Conservation (phyloP, 2,113 vertebrate genomes). For the Zeus faber region DNA sequence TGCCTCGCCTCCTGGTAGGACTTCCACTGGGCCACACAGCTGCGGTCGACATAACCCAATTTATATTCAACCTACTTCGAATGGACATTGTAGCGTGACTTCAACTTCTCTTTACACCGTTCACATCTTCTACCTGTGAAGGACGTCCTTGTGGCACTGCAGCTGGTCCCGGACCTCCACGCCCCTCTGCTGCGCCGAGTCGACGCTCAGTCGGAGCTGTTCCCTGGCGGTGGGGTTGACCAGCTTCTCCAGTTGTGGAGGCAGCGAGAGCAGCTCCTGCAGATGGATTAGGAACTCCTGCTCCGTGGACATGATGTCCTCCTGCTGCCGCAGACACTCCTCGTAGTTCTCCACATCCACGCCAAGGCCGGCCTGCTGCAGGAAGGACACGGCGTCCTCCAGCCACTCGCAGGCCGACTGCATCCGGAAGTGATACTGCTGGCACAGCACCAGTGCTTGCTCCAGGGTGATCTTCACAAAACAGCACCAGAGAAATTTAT, state of each 20-base stretch:
- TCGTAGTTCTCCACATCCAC: slow-evolving; percentile 90
- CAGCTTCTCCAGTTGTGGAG: slow-evolving; percentile 78
- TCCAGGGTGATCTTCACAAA: slow-evolving; percentile 84
- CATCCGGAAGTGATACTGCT: slow-evolving; percentile 87
- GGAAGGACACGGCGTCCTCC: slow-evolving; percentile 88
- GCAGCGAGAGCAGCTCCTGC: slow-evolving; percentile 78
- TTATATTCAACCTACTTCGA: no score
- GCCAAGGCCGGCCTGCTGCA: slow-evolving; percentile 84
- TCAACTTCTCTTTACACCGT: background rate
- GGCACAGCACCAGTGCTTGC: slow-evolving; percentile 81
- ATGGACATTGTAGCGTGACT: no score
- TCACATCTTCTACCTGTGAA: slow-evolving; percentile 81
- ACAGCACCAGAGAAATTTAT: slow-evolving; percentile 9
- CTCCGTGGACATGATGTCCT: slow-evolving; percentile 86
- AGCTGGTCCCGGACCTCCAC: slow-evolving; percentile 77
- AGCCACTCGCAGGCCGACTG: slow-evolving; percentile 90
- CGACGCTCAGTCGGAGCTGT: slow-evolving; percentile 78
- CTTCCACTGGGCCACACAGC: slow-evolving; percentile 86
- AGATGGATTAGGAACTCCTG: slow-evolving; percentile 79
- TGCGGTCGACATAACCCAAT: slow-evolving; percentile 51
- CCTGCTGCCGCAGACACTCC: slow-evolving; percentile 84
- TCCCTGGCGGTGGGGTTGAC: slow-evolving; percentile 78
- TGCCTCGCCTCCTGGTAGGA: slow-evolving; percentile 87
- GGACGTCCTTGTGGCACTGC: slow-evolving; percentile 78
- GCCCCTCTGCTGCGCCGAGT: slow-evolving; percentile 79